A percentile compares a stretch with the other conserved stretches of the same genome.
Conservation (phyloP, 2,888 invertebrate species). For the Sarcophaga caerulescens region DNA sequence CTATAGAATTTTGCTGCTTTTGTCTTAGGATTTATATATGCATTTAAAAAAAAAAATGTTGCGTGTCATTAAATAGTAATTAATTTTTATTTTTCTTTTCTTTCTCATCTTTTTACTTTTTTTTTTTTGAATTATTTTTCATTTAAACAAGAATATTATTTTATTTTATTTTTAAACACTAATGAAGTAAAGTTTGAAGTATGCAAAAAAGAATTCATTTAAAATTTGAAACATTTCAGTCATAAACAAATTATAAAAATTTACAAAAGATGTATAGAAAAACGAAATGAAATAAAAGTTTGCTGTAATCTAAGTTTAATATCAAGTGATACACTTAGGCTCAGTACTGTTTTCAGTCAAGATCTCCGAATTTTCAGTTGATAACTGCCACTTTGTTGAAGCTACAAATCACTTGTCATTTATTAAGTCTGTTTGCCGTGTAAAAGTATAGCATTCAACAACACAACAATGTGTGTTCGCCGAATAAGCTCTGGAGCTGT, state of each 20-base stretch:
- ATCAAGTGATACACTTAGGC: no score
- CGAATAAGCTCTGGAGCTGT: no score
- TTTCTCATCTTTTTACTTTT: neutral
- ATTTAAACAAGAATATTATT: neutral
- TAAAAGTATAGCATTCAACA: no score
- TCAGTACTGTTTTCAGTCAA: no score
- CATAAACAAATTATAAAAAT: neutral
- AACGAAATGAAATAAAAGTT: no score
- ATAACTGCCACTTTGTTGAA: no score
- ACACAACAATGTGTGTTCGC: no score
- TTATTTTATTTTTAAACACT: neutral
- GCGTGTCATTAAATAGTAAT: conserved; percentile 53
- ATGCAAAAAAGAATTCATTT: neutral
- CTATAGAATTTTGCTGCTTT: neutral
- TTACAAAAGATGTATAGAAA: no score
- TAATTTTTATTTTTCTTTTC: conserved; percentile 16
- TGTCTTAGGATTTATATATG: conserved; percentile 24
- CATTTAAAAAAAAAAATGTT: conserved; percentile 1
- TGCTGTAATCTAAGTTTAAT: no score
- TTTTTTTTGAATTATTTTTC: neutral
- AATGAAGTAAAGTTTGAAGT: neutral
- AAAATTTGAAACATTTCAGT: neutral
- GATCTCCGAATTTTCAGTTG: no score
- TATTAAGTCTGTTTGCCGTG: no score
- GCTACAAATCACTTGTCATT: no score